Conservation (phyloP, 2,113 vertebrate genomes). For the Butorides virescens region DNA sequence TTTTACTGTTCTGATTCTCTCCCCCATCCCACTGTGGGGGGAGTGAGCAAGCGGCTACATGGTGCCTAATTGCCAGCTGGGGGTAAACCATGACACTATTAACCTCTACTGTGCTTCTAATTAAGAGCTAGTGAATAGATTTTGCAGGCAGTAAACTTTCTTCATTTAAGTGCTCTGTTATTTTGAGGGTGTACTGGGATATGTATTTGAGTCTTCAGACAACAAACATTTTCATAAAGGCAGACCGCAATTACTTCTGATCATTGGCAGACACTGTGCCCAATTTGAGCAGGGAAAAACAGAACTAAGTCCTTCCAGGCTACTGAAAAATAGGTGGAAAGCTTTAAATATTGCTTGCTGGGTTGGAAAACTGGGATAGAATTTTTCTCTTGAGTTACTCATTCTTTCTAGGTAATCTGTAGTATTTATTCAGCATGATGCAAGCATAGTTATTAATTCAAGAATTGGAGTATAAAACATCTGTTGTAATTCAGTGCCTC, state of each 20-base stretch:
- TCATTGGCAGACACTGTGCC: background rate
- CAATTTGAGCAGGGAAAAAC: background rate
- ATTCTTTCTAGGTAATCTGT: background rate
- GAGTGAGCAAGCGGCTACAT: too few species aligned
- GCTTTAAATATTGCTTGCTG: background rate
- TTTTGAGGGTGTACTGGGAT: background rate
- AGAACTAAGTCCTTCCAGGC: background rate
- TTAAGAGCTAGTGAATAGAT: background rate
- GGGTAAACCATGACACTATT: background rate
- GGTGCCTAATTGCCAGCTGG: too few species aligned
- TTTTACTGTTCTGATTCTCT: too few species aligned
- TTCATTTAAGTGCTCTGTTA: background rate
- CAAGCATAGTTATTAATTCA: background rate
- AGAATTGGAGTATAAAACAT: background rate
- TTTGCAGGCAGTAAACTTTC: background rate
- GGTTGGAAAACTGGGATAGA: background rate
- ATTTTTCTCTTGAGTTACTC: background rate
- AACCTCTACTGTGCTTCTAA: background rate
- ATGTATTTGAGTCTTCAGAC: background rate
- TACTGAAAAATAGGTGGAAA: background rate
- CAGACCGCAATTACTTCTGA: background rate
- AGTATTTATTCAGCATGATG: background rate
- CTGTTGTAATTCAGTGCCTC: background rate
- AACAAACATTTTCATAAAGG: background rate
- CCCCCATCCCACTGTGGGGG: too few species aligned